These are phyloP conservation scores for Microplitis mediator DNA, from an alignment of 1,140 invertebrate genomes.

Conservation along the genomic window DNA sequence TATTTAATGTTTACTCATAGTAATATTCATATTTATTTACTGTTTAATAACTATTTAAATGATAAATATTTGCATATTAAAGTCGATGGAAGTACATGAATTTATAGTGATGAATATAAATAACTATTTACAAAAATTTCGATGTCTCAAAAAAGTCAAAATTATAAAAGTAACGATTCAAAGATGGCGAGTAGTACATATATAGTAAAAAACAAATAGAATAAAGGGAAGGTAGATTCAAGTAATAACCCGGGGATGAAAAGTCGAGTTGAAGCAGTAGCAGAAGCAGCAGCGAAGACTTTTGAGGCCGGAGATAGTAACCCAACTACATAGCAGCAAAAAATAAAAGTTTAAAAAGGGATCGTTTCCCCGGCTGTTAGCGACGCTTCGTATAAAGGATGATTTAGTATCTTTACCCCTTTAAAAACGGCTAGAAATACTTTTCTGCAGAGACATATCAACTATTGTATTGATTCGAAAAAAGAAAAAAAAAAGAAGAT, in stretches of 20 bases:
- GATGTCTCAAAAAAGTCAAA: too few relatives aligned
- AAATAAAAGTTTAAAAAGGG: slow-evolving; percentile 11
- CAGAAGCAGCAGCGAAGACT: neutral
- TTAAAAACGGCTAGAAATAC: slow-evolving; percentile 1
- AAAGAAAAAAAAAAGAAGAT: neutral
- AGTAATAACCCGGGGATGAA: neutral
- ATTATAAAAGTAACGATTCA: too few relatives aligned
- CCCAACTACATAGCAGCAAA: neutral
- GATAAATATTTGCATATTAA: neutral
- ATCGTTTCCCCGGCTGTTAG: slow-evolving; percentile 14
- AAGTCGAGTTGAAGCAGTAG: neutral
- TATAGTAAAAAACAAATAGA: too few relatives aligned
- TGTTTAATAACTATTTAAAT: slow-evolving; percentile 4
- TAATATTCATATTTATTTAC: slow-evolving; percentile 31
- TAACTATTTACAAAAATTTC: neutral
- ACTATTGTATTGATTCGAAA: slow-evolving; percentile 12
- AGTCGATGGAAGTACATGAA: too few relatives aligned
- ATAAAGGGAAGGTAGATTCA: neutral
- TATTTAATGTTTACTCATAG: slow-evolving; percentile 32
- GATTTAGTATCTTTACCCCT: slow-evolving; percentile 9
- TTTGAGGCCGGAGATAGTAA: slow-evolving; percentile 2
- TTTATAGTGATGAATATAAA: too few relatives aligned
- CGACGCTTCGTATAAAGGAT: slow-evolving; percentile 3
- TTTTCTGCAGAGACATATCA: neutral
- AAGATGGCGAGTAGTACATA: too few relatives aligned